Conservation (phyloP, 2,888 invertebrate species). For the Linnaemya tessellans region DNA sequence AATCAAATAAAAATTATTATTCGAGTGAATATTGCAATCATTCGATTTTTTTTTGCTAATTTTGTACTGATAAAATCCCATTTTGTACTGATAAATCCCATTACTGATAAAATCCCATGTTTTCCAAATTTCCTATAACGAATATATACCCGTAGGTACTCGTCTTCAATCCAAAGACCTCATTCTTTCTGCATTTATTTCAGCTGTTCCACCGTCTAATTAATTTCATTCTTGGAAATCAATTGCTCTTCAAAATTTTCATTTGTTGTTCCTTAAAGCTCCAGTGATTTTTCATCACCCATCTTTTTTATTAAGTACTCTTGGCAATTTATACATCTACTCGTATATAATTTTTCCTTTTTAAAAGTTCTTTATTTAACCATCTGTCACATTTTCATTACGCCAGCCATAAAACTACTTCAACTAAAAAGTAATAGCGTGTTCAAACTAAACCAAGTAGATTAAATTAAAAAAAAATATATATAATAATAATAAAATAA, state of each 20-base stretch:
- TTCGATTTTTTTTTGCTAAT: no score
- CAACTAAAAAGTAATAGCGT: conserved; percentile 52
- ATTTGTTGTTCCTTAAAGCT: conserved; percentile 18
- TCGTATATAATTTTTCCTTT: conserved; percentile 26
- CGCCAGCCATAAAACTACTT: conserved; percentile 31
- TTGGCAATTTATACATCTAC: conserved; percentile 9
- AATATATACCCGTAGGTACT: no score
- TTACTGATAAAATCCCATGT: no score
- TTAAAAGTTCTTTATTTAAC: conserved; percentile 39
- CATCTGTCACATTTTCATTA: conserved; percentile 63
- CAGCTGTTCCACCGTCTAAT: background rate
- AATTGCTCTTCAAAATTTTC: background rate
- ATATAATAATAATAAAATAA: conserved; percentile 26
- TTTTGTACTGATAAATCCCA: no score
- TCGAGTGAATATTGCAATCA: no score
- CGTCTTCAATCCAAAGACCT: no score
- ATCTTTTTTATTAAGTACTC: background rate
- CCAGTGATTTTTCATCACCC: conserved; percentile 45
- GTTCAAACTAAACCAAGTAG: conserved; percentile 38
- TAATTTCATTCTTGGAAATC: conserved; percentile 33
- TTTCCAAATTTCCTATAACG: no score
- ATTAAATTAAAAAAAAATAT: conserved; percentile 18
- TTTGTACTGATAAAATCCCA: no score
- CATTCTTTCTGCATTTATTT: no score
- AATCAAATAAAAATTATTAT: no score